These are phyloP conservation scores for Mormyrops attenuatus DNA, from an alignment of 2,797 vertebrate genomes.

Conservation along the genomic window DNA sequence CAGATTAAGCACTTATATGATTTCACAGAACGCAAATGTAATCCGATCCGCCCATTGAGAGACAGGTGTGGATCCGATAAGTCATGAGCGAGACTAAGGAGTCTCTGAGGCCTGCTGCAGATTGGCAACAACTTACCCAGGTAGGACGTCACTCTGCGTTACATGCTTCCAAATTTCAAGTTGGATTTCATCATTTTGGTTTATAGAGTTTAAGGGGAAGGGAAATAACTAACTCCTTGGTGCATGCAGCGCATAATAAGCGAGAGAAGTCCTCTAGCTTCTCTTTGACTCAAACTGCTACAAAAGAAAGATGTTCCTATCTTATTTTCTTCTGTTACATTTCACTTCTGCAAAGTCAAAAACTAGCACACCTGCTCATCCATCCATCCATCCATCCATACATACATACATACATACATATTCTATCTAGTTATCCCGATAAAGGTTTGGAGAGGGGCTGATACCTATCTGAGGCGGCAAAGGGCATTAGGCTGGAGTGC, in stretches of 20 bases:
- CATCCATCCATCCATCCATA: background rate
- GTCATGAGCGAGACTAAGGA: background rate
- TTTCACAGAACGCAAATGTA: conserved; percentile 36
- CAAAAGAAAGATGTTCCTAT: background rate
- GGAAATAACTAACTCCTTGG: background rate
- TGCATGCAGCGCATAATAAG: background rate
- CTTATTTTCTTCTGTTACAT: background rate
- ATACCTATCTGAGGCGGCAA: background rate
- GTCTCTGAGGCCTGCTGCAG: background rate
- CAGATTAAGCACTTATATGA: conserved; percentile 45
- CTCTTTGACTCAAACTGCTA: background rate
- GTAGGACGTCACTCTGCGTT: background rate
- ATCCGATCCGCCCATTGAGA: conserved; percentile 2
- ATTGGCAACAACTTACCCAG: background rate
- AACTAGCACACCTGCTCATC: background rate
- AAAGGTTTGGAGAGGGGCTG: background rate
- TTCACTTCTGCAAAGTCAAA: background rate
- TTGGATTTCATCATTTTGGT: background rate
- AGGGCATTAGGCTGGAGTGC: background rate
- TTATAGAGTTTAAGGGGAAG: background rate
- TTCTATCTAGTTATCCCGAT: background rate
- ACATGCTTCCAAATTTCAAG: background rate
- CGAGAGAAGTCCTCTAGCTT: background rate
- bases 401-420: background rate
- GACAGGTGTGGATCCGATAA: background rate